A percentile compares a stretch with the other conserved stretches of the same genome.
These are phyloP conservation scores for Tetragonisca angustula DNA, from an alignment of 2,888 invertebrate genomes.

Conservation along the genomic window DNA sequence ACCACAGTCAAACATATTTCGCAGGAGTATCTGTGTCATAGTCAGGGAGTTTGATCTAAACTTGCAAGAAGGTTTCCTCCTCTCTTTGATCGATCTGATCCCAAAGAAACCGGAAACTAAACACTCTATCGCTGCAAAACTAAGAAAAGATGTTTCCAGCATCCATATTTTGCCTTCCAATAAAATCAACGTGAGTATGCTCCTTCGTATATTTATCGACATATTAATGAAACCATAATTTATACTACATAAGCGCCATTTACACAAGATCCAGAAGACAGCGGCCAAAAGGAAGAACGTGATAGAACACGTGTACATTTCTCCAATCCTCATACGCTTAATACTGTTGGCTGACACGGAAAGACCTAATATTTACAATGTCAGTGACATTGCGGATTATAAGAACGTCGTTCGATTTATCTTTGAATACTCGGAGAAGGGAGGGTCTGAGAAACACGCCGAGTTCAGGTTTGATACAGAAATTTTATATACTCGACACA, in stretches of 20 bases:
- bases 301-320: slow-evolving; percentile 86
- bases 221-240: background rate
- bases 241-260: background rate
- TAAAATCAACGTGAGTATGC: slow-evolving; percentile 46
- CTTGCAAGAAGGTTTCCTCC: slow-evolving; percentile 78
- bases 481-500: background rate
- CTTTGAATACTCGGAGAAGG: slow-evolving; percentile 78
- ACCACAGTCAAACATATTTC: slow-evolving; percentile 18
- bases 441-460: slow-evolving; percentile 76
- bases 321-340: slow-evolving; percentile 87
- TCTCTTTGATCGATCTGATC: slow-evolving; percentile 74
- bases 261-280: slow-evolving; percentile 54
- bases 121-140: slow-evolving; percentile 77
- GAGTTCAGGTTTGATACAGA: slow-evolving; percentile 71
- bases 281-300: slow-evolving; percentile 58
- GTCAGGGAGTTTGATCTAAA: slow-evolving; percentile 77
- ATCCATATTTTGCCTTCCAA: slow-evolving; percentile 67
- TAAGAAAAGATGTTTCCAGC: slow-evolving; percentile 77
- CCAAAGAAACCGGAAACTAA: slow-evolving; percentile 76
- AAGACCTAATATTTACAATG: slow-evolving; percentile 65
- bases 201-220: background rate
- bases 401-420: slow-evolving; percentile 76
- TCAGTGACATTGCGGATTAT: slow-evolving; percentile 73
- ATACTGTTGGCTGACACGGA: slow-evolving; percentile 85
- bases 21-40: slow-evolving; percentile 75